Conservation (phyloP, 2,888 invertebrate genomes). For the Dastarcus helophoroides region DNA sequence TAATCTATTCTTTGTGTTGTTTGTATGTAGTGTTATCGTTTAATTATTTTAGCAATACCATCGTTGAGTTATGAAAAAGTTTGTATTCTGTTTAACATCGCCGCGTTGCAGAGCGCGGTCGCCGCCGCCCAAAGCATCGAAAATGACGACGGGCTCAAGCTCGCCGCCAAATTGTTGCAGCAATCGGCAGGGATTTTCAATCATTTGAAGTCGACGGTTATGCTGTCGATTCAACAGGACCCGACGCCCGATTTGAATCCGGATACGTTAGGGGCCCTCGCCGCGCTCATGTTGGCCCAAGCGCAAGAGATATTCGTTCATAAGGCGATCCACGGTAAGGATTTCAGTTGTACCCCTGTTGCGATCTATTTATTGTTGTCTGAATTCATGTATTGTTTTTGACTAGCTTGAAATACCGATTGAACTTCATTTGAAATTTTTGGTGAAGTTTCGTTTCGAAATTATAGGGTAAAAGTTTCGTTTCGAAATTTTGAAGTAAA, state of each 20-base stretch:
- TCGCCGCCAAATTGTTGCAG: conserved; percentile 87
- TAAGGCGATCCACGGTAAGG: conserved; percentile 75
- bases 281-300: conserved; percentile 90
- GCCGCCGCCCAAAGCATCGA: conserved; percentile 78
- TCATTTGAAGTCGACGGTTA: conserved; percentile 69
- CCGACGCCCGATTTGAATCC: conserved; percentile 92
- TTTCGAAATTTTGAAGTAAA: too few relatives aligned
- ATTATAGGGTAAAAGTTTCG: too few relatives aligned
- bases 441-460: not conserved
- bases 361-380: not conserved
- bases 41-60: conserved; percentile 57
- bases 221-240: conserved; percentile 81
- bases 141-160: conserved; percentile 86
- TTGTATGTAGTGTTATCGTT: conserved; percentile 3
- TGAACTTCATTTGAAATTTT: not conserved
- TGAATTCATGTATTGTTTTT: not conserved
- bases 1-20: conserved; percentile 40
- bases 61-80: conserved; percentile 87
- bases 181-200: conserved; percentile 84
- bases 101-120: conserved; percentile 80
- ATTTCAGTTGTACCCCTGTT: conserved; percentile 1
- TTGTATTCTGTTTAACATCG: conserved; percentile 93
- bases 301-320: conserved; percentile 95
- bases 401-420: not conserved
- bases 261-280: conserved; percentile 78